Evolutionary conservation across 2,797 vertebrate genomes (phyloP).

Genomic region (Poecilia gillii): DNA sequence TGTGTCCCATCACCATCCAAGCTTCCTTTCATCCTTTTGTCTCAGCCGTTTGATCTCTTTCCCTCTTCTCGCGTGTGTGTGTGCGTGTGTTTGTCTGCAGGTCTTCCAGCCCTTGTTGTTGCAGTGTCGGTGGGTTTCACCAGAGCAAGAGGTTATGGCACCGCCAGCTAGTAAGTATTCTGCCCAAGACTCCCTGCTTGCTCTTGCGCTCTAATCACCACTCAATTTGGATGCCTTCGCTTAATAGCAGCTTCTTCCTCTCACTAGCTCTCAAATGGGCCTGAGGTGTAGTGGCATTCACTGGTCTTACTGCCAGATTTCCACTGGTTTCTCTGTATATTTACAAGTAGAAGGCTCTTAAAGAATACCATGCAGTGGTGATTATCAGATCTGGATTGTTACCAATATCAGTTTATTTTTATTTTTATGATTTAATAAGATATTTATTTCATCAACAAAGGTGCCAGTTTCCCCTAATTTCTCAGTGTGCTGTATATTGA

Average conservation of each 20-base stretch:
- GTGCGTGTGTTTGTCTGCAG: constrained; percentile 70
- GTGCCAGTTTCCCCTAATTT: background rate
- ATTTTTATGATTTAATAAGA: too few relatives aligned
- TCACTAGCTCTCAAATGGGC: background rate
- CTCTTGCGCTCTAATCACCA: constrained; percentile 1
- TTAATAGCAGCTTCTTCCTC: constrained; percentile 5
- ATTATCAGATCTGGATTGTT: constrained; percentile 17
- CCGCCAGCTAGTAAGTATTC: constrained; percentile 93
- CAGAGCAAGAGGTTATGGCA: constrained; percentile 97
- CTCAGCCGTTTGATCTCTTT: constrained; percentile 34
- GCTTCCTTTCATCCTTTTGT: constrained; percentile 35
- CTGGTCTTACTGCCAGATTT: background rate
- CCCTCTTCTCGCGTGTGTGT: background rate
- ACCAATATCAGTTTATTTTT: background rate
- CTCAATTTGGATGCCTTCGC: constrained; percentile 5
- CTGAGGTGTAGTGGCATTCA: background rate
- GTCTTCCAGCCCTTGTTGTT: constrained; percentile 95
- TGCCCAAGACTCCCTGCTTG: background rate
- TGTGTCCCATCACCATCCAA: constrained; percentile 16
- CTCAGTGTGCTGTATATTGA: background rate
- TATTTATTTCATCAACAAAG: constrained; percentile 13
- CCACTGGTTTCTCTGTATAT: background rate
- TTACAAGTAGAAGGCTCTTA: background rate
- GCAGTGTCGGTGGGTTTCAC: constrained; percentile 98
- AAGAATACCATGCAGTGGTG: constrained; percentile 1